phyloP scores from a whole-genome alignment of 2,797 vertebrate species.

The Artibeus lituratus region DNA sequence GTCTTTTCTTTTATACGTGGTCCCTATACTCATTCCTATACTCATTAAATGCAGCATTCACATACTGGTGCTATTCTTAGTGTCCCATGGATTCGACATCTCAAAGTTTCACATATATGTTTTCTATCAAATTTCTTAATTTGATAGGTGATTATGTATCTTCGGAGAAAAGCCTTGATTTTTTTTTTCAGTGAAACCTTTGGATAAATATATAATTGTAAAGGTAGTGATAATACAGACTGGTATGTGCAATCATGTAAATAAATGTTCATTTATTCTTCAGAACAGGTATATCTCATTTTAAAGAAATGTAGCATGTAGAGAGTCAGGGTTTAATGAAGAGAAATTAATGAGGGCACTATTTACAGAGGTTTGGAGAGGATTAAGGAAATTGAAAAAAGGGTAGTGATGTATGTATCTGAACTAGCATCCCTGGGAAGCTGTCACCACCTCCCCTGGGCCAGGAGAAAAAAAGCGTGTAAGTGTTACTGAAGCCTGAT shows the following conservation, averaged over 20 bases:
- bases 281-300: background rate
- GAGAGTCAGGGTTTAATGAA: background rate
- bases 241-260: background rate
- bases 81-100: background rate
- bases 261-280: background rate
- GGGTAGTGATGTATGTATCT: background rate
- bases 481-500: background rate
- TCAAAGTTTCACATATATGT: background rate
- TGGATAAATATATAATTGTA: background rate
- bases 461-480: background rate
- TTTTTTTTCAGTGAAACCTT: background rate
- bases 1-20: background rate
- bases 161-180: background rate
- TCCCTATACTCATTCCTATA: too few species aligned
- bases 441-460: background rate
- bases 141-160: background rate
- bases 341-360: background rate
- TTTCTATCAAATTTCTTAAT: constrained; percentile 11
- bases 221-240: background rate
- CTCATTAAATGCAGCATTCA: background rate
- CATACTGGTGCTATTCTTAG: background rate
- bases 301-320: background rate
- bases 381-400: background rate
- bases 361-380: background rate
- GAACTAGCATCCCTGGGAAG: background rate